A percentile compares a stretch with the other conserved stretches of the same genome.
Evolutionary conservation across 2,113 vertebrate species (phyloP).

Genomic region (Dipodomys merriami): DNA sequence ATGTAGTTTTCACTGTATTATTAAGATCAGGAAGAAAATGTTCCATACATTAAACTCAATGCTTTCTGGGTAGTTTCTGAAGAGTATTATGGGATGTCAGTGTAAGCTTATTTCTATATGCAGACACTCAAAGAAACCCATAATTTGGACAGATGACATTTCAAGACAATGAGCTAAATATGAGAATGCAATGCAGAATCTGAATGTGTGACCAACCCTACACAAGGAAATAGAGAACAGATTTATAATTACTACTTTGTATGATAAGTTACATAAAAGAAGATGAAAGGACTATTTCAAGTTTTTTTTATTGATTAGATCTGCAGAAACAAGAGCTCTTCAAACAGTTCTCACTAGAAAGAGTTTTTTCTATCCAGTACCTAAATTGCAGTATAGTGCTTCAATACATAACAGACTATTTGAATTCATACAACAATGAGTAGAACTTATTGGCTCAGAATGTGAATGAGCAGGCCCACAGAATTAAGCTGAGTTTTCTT

Average conservation of each 20-base stretch:
- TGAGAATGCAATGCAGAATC: neutral
- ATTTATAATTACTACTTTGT: neutral
- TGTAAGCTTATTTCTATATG: neutral
- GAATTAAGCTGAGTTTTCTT: neutral
- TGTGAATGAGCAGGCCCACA: neutral
- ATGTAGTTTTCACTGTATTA: neutral
- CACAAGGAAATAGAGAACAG: neutral
- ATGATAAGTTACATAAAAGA: neutral
- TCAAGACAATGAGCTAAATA: constrained; percentile 31
- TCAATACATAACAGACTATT: neutral
- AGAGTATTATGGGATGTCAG: neutral
- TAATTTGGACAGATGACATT: neutral
- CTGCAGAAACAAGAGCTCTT: neutral
- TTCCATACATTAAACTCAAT: neutral
- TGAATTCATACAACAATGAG: neutral
- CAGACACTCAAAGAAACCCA: neutral
- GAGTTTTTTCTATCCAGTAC: neutral
- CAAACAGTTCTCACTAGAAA: neutral
- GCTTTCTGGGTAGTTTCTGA: neutral
- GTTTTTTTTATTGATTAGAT: constrained; percentile 17
- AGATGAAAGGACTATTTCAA: neutral
- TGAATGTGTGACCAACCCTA: neutral
- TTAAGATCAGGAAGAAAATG: neutral
- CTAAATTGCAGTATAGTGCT: neutral
- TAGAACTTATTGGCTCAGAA: neutral